A percentile compares a stretch with the other conserved stretches of the same genome.
Conservation (phyloP, 2,113 vertebrate species). For the Hippocampus barbouri region DNA sequence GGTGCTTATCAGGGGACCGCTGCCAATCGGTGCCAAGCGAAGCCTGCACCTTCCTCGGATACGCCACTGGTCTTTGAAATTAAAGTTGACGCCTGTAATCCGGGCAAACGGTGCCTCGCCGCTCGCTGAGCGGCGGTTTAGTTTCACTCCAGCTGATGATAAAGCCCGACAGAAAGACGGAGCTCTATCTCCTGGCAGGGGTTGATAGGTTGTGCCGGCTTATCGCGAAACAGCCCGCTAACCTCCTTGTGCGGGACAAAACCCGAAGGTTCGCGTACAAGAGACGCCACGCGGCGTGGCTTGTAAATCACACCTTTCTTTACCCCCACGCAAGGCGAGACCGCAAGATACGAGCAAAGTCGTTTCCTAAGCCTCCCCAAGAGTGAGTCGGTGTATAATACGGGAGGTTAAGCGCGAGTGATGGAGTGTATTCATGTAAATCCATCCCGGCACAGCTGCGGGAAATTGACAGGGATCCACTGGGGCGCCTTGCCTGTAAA, state of each 20-base stretch:
- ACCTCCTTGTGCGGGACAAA: constrained; percentile 71
- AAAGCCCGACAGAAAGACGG: constrained; percentile 78
- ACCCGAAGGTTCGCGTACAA: constrained; percentile 76
- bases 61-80: constrained; percentile 82
- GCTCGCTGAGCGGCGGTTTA: constrained; percentile 75
- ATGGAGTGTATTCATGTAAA: constrained; percentile 78
- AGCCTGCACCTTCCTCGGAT: constrained; percentile 73
- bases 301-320: constrained; percentile 71
- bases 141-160: constrained; percentile 78
- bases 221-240: constrained; percentile 74
- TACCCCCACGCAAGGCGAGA: constrained; percentile 39
- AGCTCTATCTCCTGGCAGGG: constrained; percentile 70
- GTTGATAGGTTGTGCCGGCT: constrained; percentile 76
- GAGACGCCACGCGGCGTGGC: constrained; percentile 49
- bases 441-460: constrained; percentile 68
- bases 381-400: constrained; percentile 56
- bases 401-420: constrained; percentile 62
- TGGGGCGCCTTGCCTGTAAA: constrained; percentile 76
- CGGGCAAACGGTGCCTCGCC: constrained; percentile 74
- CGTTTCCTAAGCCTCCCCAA: constrained; percentile 50
- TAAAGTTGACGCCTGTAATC: constrained; percentile 79
- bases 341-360: constrained; percentile 36
- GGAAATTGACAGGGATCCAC: constrained; percentile 81
- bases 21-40: constrained; percentile 73
- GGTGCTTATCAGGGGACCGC: constrained; percentile 64